These are phyloP conservation scores for Anoura caudifer DNA, from an alignment of 2,113 vertebrate genomes.

Conservation along the genomic window DNA sequence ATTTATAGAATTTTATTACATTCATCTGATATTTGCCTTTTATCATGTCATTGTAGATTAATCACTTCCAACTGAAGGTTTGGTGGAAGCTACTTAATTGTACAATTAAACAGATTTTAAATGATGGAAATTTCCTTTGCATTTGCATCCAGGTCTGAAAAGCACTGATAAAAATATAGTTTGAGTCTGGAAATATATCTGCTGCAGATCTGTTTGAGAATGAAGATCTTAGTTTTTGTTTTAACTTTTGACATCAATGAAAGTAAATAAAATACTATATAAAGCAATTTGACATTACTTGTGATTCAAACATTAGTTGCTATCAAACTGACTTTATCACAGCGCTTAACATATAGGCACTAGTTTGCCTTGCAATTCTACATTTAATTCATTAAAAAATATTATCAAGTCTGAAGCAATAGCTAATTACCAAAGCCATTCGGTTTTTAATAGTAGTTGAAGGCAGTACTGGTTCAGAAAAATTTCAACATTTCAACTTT, in stretches of 20 bases:
- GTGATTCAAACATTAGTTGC: neutral
- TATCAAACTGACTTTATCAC: neutral
- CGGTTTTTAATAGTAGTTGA: neutral
- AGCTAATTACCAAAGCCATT: conserved; percentile 20
- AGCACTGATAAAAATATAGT: neutral
- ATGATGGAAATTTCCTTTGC: conserved; percentile 23
- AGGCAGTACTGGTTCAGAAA: neutral
- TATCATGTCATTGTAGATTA: neutral
- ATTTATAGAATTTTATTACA: conserved; percentile 19
- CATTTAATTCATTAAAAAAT: conserved; percentile 13
- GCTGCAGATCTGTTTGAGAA: neutral
- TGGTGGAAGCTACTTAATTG: neutral
- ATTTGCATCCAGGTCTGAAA: neutral
- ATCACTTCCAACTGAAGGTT: conserved; percentile 8
- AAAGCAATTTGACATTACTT: conserved; percentile 18
- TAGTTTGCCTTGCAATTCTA: neutral
- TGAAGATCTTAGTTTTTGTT: neutral
- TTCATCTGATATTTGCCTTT: conserved; percentile 34
- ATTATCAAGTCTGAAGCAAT: conserved; percentile 23
- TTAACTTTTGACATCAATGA: conserved; percentile 8
- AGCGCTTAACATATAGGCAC: neutral
- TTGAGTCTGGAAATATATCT: neutral
- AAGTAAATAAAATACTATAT: neutral
- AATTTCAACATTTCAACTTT: neutral
- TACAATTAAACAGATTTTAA: conserved; percentile 13